These are phyloP conservation scores for Squalus acanthias DNA, from an alignment of 2,797 vertebrate species.

Conservation along the genomic window DNA sequence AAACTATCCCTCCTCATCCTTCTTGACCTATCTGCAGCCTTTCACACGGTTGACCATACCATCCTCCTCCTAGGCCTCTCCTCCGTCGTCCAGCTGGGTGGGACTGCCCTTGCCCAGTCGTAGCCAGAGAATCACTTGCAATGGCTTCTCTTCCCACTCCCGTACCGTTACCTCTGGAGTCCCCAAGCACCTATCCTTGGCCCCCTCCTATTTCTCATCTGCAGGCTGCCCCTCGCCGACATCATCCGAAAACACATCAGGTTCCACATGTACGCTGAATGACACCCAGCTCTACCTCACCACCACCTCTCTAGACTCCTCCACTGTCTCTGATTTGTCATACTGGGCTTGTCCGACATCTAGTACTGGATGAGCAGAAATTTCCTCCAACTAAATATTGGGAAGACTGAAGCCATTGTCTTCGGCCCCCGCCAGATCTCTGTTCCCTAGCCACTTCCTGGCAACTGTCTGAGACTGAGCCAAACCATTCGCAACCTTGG, in stretches of 20 bases:
- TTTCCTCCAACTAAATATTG: too few species aligned
- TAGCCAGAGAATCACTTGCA: neutral
- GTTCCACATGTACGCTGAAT: too few species aligned
- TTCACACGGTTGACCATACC: neutral
- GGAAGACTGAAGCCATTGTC: too few species aligned
- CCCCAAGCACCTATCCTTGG: neutral
- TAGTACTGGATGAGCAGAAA: too few species aligned
- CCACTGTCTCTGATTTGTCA: too few species aligned
- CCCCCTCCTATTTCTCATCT: neutral
- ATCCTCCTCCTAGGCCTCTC: neutral
- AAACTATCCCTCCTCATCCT: neutral
- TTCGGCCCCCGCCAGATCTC: too few species aligned
- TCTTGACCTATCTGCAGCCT: neutral
- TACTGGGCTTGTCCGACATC: too few species aligned
- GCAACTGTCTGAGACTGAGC: too few species aligned
- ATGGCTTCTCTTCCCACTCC: neutral
- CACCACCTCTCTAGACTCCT: too few species aligned
- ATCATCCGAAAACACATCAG: neutral
- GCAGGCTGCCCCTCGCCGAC: neutral
- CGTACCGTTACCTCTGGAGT: neutral
- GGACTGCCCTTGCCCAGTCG: neutral
- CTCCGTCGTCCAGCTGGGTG: neutral
- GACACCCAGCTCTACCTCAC: too few species aligned
- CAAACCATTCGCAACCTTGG: too few species aligned
- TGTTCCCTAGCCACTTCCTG: too few species aligned